Conservation (phyloP, 64 coral and sea anemone genomes). For the Porites australiensis region DNA sequence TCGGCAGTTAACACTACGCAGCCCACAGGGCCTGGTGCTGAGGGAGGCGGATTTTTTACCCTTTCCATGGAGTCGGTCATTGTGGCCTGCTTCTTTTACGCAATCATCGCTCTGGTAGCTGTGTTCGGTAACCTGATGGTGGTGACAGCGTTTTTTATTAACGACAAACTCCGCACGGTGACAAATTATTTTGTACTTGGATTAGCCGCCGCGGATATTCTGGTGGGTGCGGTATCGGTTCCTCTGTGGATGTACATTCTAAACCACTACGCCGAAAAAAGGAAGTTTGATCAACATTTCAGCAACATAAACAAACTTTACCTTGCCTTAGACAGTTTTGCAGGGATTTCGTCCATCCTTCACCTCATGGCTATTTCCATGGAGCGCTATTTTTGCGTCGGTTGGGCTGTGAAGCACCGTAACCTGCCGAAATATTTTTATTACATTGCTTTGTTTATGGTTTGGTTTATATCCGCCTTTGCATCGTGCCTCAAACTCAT, state of each 20-base stretch:
- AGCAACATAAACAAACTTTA: conserved; percentile 11
- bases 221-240: conserved; percentile 83
- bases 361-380: conserved; percentile 55
- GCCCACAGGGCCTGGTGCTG: background rate
- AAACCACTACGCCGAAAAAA: background rate
- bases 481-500: conserved; percentile 49
- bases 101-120: conserved; percentile 66
- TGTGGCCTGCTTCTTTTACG: conserved; percentile 63
- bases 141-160: conserved; percentile 79
- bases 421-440: conserved; percentile 80
- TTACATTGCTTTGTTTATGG: conserved; percentile 76
- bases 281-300: too few relatives aligned
- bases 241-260: conserved; percentile 87
- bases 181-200: conserved; percentile 88
- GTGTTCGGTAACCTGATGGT: conserved; percentile 89
- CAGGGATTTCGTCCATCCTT: conserved; percentile 55
- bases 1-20: background rate
- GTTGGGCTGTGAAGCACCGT: conserved; percentile 88
- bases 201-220: conserved; percentile 79
- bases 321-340: conserved; percentile 15
- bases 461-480: conserved; percentile 79
- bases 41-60: background rate
- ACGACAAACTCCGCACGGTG: conserved; percentile 84
- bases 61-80: conserved; percentile 62
- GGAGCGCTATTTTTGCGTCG: conserved; percentile 85